Conservation (phyloP, 2,888 invertebrate species). For the Orchestes rusci region DNA sequence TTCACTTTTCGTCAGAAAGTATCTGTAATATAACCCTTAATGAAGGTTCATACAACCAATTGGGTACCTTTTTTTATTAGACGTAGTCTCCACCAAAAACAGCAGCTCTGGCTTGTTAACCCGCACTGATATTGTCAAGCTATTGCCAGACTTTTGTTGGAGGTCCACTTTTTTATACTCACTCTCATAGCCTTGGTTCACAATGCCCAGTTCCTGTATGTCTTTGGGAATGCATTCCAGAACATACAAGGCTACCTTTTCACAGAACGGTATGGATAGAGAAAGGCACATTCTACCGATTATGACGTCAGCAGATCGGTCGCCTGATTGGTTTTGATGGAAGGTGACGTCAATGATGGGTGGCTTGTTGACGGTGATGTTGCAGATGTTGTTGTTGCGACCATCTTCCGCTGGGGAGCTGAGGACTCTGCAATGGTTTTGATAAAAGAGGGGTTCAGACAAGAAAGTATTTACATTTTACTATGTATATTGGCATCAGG, state of each 20-base stretch:
- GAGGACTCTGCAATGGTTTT: conserved; percentile 50
- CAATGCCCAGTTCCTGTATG: conserved; percentile 57
- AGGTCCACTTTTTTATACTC: conserved; percentile 41
- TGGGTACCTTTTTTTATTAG: conserved; percentile 45
- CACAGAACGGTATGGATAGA: conserved; percentile 65
- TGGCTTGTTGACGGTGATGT: conserved; percentile 55
- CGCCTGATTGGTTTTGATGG: conserved; percentile 55
- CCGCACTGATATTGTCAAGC: conserved; percentile 62
- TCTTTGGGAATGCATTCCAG: conserved; percentile 48
- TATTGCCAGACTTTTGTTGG: conserved; percentile 33
- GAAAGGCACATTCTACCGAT: conserved; percentile 67
- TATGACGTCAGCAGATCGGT: conserved; percentile 59
- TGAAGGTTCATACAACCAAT: too few species aligned
- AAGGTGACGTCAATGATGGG: conserved; percentile 66
- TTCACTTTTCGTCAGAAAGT: conserved; percentile 58
- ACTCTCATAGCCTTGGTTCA: conserved; percentile 66
- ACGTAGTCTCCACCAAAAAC: conserved; percentile 60
- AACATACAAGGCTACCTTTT: conserved; percentile 41
- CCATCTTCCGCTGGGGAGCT: conserved; percentile 56
- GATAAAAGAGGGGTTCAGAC: not conserved
- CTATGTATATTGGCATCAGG: conserved; percentile 56
- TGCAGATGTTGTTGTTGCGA: conserved; percentile 46
- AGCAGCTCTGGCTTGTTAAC: conserved; percentile 72
- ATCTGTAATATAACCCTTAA: conserved; percentile 27
- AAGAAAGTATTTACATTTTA: conserved; percentile 46